Evolutionary conservation across 2,797 vertebrate genomes (phyloP), one percentile per base, ranked within the genome.

Genomic region (Gastrophryne carolinensis): DNA sequence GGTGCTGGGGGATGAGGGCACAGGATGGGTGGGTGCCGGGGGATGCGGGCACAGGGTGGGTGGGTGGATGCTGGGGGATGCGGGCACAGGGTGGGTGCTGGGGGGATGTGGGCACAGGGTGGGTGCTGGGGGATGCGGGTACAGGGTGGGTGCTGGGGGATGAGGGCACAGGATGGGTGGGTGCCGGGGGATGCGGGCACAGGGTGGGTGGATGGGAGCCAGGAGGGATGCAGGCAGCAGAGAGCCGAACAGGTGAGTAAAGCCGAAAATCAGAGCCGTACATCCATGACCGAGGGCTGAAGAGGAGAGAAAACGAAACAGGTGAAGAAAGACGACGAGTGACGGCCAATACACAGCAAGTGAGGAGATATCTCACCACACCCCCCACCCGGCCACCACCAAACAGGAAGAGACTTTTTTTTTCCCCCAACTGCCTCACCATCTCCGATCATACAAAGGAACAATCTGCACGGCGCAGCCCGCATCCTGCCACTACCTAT

Each of bases 401-500:
- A 4, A 44, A 26, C 2, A 15, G n/a, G 23, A 27, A 44, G n/a
- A 27, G 35, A 5, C 4, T 8, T 39, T 12, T 39, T 3, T 62
- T 17, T 61, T 61, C 2, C 10, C 2, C 27, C 24, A 23, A 47
- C 35, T 12, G 7, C 24, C 12, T 10, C 39, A 29, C n/a, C 7
- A 19, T 26, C 15, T 6, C 61, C 12, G 29, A 44, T 44, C 26
- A 11, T 5, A 21, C 1, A 5, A 1, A 30, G 2, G 30, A 17
- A 15, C 21, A 44, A 63, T 37, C 35, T 63, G 27, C 3, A 64
- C 13, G 8, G 19, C 13, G 3, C 60, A 62, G 30, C 24, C 34
- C 34, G 57, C 15, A 69, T 50, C 66, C 66, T 69, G 39, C 39
- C 39, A 17, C 5, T 44, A 5, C 39, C 39, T 44, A 44, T 44